These are phyloP conservation scores for Hypotaenidia philippensis DNA, from an alignment of 2,797 vertebrate genomes.

Conservation along the genomic window DNA sequence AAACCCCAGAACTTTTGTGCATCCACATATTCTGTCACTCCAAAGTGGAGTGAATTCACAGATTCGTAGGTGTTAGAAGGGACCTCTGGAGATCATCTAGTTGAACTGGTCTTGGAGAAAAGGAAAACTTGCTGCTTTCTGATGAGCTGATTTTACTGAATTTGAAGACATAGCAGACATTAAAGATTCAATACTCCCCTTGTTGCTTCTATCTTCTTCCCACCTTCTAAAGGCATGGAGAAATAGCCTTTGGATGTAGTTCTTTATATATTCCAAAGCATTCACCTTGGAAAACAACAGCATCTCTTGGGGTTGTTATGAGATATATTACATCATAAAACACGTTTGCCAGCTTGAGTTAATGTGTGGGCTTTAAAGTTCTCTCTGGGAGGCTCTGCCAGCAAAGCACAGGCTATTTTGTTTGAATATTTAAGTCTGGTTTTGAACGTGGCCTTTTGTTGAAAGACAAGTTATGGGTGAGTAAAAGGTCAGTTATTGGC, in stretches of 20 bases:
- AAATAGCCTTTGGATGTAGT: background rate
- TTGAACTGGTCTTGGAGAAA: background rate
- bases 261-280: background rate
- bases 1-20: background rate
- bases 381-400: background rate
- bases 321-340: background rate
- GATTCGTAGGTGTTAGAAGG: no score
- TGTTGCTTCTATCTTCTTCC: background rate
- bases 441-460: slow-evolving; percentile 47
- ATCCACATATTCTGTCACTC: background rate
- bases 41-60: background rate
- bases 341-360: background rate
- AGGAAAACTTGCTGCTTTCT: background rate
- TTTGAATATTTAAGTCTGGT: background rate
- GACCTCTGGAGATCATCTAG: no score
- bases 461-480: background rate
- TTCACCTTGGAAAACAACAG: background rate
- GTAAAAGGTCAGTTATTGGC: background rate
- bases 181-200: background rate
- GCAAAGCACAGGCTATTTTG: background rate
- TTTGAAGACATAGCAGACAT: background rate
- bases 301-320: background rate
- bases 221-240: background rate
- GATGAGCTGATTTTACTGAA: background rate
- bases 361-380: background rate